Evolutionary conservation across 1,140 invertebrate genomes (phyloP).

Genomic region (Bombus superbus): DNA sequence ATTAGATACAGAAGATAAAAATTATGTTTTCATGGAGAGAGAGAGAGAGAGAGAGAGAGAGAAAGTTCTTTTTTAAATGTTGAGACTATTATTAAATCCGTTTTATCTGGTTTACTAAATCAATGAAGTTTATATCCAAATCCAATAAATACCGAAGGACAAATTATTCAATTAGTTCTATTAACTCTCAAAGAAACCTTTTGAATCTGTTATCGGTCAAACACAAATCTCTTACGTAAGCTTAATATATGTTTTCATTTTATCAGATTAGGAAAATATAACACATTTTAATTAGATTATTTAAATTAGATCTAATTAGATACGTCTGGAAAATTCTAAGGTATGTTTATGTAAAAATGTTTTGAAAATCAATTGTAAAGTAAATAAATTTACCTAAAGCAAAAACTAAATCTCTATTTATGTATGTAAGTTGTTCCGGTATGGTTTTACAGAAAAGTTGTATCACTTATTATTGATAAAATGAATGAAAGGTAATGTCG

Average conservation of each 20-base stretch:
- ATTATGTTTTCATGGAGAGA: not conserved
- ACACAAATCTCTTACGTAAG: conserved; percentile 72
- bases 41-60: no score
- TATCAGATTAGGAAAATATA: not conserved
- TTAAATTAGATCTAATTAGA: no score
- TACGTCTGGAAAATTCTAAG: not conserved
- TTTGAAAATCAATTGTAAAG: not conserved
- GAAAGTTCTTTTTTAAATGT: not conserved
- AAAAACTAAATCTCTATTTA: not conserved
- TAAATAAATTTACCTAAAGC: not conserved
- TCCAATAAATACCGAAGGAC: conserved; percentile 76
- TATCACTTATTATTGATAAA: conserved; percentile 9
- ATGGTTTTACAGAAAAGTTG: not conserved
- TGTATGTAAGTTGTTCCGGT: not conserved
- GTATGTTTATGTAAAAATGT: not conserved
- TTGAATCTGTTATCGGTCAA: conserved; percentile 70
- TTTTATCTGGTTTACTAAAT: conserved; percentile 40
- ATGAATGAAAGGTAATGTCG: not conserved
- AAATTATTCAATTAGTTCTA: conserved; percentile 73
- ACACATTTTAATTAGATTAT: not conserved
- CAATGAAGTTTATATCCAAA: conserved; percentile 67
- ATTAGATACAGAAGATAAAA: not conserved
- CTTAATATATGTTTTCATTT: conserved; percentile 17
- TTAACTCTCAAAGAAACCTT: conserved; percentile 74
- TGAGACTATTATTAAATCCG: conserved; percentile 14